phyloP scores from a whole-genome alignment of 2,888 invertebrate species.

The Phaedon cochleariae region DNA sequence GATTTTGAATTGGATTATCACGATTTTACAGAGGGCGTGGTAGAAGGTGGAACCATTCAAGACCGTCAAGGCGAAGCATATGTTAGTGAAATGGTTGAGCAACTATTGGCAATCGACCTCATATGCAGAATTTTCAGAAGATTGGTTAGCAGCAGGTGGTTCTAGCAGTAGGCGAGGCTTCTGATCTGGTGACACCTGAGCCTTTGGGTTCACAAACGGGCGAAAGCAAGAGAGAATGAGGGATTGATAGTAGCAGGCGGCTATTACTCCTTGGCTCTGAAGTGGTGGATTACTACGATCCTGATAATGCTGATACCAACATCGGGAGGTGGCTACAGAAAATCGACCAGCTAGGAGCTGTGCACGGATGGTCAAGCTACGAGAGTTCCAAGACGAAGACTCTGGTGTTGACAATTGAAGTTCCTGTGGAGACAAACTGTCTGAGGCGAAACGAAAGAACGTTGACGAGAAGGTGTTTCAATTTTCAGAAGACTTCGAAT shows the following conservation, averaged over 20 bases:
- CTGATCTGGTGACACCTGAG: too few relatives aligned
- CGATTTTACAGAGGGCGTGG: too few relatives aligned
- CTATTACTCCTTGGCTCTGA: not conserved
- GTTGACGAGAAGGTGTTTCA: not conserved
- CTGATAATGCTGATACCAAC: too few relatives aligned
- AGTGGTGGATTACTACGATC: too few relatives aligned
- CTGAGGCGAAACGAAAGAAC: not conserved
- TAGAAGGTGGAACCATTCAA: too few relatives aligned
- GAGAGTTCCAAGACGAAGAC: too few relatives aligned
- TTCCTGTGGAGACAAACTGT: not conserved
- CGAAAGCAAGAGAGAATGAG: too few relatives aligned
- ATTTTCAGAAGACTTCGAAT: not conserved
- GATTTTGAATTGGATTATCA: too few relatives aligned
- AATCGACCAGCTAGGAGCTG: too few relatives aligned
- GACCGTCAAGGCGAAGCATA: too few relatives aligned
- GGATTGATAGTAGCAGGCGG: slow-evolving; percentile 4
- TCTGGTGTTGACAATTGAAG: not conserved
- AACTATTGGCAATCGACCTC: not conserved
- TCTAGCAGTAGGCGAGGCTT: not conserved
- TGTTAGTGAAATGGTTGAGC: not conserved
- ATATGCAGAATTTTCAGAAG: not conserved
- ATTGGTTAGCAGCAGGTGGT: not conserved
- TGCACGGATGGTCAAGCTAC: too few relatives aligned
- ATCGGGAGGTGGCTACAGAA: too few relatives aligned
- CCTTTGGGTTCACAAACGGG: not conserved